Base-by-base conservation (phyloP, 2,888 invertebrate genomes). In the Auanema freiburgensis region DNA sequence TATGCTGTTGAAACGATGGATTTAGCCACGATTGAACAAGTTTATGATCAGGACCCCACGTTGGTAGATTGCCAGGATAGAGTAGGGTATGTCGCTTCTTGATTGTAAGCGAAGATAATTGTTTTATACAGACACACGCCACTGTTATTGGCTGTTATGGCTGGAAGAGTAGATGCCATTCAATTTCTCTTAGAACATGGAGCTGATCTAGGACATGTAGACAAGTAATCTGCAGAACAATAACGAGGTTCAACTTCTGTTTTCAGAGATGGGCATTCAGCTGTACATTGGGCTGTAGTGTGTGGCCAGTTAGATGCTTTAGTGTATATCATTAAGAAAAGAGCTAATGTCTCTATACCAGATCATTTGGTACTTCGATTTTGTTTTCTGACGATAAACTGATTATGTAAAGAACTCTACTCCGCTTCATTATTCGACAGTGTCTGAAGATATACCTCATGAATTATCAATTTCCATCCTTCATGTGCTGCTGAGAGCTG, bases 351-450 rank as follows among this genome's bases (percentile, higher is more conserved):
- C n/a, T 63, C 68, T 23, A 50, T 61, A n/a, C 65, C 65, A 16
- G 75, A 75, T 65, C 43, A 65, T 10, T 56, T 62, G 51, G 74
- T 74, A 21, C 49, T 63, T 23, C n/a, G 33, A 33, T 8, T 8
- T 33, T 8, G 3, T 33, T 33, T 33, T 33, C 33, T 5, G 3
- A 5, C n/a, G 6, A 5, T 55, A 33, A 21, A 16, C 11, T 24
- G 42, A 21, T 46, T 59, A 62, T 25, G 59, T 66, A 74, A 93
- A 96, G 85, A 92, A 93, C 21, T 97, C 97, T 8, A 92, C 91
- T 79, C 95, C 98, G 0, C 87, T 98, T 60, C 98, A 98, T 85
- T 98, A 98, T 86, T 95, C 97, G 0, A 94, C 96, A 86, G 93
- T 95, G 90, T 92, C 56, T 8, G 76, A 75, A 21, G 81, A 79